Evolutionary conservation across 1,140 invertebrate species (phyloP).

Genomic region (Caenorhabditis remanei): DNA sequence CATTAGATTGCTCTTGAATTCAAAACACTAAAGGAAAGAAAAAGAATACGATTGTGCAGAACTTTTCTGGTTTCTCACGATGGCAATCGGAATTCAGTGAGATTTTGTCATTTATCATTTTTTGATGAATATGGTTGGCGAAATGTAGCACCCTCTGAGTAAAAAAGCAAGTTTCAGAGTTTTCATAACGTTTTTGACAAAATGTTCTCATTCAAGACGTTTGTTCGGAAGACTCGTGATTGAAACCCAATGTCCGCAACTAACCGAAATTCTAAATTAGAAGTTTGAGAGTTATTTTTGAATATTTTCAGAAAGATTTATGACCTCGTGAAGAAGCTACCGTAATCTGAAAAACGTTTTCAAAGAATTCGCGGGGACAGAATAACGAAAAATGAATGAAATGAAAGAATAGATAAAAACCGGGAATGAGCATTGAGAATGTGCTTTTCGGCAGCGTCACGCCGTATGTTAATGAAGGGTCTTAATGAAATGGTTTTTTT

Average conservation of each 20-base stretch:
- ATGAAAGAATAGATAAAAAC: constrained; percentile 46
- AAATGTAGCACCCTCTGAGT: no score
- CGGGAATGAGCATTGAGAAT: not conserved
- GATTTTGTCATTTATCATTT: not conserved
- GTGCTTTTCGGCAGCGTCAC: constrained; percentile 24
- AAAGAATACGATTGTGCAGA: not conserved
- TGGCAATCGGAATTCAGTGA: not conserved
- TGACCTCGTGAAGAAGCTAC: not conserved
- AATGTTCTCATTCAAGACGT: no score
- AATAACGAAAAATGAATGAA: not conserved
- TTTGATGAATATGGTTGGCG: no score
- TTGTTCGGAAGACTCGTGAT: no score
- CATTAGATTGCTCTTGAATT: constrained; percentile 23
- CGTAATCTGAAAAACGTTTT: not conserved
- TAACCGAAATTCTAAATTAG: no score
- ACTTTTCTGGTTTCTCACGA: not conserved
- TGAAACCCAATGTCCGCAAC: no score
- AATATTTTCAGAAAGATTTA: no score
- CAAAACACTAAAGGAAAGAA: not conserved
- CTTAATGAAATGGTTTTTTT: constrained; percentile 49
- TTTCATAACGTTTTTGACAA: no score
- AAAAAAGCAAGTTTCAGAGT: no score
- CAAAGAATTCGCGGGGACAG: not conserved
- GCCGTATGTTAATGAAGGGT: constrained; percentile 54
- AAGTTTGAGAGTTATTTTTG: no score